Evolutionary conservation across 1,140 invertebrate genomes (phyloP).

Genomic region (Pachyrhynchus sulphureomaculatus): DNA sequence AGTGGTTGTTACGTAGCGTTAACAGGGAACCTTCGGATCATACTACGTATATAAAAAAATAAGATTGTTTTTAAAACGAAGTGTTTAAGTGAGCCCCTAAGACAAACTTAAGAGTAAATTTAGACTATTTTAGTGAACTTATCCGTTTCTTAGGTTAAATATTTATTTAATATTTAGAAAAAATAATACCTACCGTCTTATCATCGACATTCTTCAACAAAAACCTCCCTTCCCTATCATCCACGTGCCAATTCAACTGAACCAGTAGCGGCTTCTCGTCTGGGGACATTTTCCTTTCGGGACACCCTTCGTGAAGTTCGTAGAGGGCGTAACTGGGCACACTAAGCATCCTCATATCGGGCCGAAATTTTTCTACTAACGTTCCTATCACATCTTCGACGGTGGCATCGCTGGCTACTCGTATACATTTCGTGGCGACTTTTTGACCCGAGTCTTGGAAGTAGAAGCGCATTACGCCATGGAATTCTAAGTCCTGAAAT

Average conservation of each 20-base stretch:
- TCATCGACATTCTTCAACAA: constrained; percentile 86
- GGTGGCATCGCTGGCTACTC: constrained; percentile 93
- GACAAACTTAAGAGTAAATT: too few species aligned
- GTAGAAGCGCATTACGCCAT: constrained; percentile 98
- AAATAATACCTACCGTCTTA: constrained; percentile 60
- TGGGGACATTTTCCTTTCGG: constrained; percentile 84
- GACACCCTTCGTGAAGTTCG: constrained; percentile 95
- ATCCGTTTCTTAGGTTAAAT: too few species aligned
- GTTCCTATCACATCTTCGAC: constrained; percentile 93
- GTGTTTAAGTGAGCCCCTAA: too few species aligned
- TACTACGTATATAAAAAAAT: too few species aligned
- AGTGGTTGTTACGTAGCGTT: too few species aligned
- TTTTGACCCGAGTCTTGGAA: constrained; percentile 97
- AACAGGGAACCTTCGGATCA: too few species aligned
- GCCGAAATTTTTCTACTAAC: constrained; percentile 98
- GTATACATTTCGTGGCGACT: constrained; percentile 98
- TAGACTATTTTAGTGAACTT: too few species aligned
- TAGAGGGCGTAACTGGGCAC: constrained; percentile 94
- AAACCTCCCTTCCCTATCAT: constrained; percentile 96
- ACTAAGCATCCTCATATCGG: constrained; percentile 98
- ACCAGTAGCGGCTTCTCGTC: constrained; percentile 95
- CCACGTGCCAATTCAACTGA: constrained; percentile 99
- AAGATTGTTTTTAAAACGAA: too few species aligned
- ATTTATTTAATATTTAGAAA: too few species aligned
- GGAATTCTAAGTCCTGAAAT: constrained; percentile 93